Percentiles rank a stretch among this genome's conserved stretches.
phyloP scores from a whole-genome alignment of 1,140 invertebrate species.

The Aphelinus certus region DNA sequence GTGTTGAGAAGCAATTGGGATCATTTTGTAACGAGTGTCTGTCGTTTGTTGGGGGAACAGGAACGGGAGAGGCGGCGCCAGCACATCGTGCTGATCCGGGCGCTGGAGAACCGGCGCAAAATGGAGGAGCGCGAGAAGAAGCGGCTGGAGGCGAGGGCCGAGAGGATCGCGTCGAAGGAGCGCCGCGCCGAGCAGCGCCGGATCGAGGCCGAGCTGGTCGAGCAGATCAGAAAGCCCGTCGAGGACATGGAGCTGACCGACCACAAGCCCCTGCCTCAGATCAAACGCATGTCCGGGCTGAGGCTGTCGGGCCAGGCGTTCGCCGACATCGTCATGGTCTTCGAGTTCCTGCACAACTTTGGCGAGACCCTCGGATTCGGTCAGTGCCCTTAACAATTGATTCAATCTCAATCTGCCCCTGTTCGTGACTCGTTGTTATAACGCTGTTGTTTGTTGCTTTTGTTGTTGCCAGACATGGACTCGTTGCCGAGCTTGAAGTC shows the following conservation, averaged over 20 bases:
- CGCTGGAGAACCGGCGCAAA: conserved; percentile 84
- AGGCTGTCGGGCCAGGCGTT: conserved; percentile 87
- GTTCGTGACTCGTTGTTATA: too few relatives aligned
- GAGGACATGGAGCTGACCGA: conserved; percentile 84
- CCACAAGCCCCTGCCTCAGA: conserved; percentile 78
- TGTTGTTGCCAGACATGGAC: conserved; percentile 78
- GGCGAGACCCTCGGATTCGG: conserved; percentile 92
- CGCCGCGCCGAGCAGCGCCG: conserved; percentile 84
- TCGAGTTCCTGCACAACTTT: conserved; percentile 96
- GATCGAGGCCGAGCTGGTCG: conserved; percentile 85
- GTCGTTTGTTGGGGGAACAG: conserved; percentile 61
- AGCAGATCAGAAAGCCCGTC: conserved; percentile 87
- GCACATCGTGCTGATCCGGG: conserved; percentile 88
- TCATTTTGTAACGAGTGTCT: too few relatives aligned
- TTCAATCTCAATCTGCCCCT: too few relatives aligned
- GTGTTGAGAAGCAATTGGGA: too few relatives aligned
- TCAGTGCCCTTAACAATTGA: conserved; percentile 61
- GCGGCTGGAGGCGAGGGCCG: conserved; percentile 80
- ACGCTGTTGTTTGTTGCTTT: neutral
- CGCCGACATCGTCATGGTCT: conserved; percentile 91
- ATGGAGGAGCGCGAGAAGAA: conserved; percentile 90
- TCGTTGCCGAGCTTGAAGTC: conserved; percentile 86
- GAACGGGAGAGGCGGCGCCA: conserved; percentile 90
- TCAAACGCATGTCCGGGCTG: conserved; percentile 82
- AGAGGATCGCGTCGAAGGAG: conserved; percentile 82